Conservation (phyloP, 2,888 invertebrate genomes). For the Campopleginae sp. region DNA sequence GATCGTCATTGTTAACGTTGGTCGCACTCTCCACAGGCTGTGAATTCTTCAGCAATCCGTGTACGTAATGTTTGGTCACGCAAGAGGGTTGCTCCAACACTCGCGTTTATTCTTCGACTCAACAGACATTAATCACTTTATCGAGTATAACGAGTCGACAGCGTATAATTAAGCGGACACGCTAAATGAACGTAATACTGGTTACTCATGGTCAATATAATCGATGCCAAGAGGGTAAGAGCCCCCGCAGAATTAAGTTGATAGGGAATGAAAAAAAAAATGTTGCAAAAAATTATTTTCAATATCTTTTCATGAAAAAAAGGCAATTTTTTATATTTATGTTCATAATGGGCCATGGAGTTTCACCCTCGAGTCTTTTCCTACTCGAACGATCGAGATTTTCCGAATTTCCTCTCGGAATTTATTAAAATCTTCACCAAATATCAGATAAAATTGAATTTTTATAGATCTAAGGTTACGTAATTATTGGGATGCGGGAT, state of each 20-base stretch:
- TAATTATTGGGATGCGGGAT: background rate
- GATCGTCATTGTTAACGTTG: conserved; percentile 7
- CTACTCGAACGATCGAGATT: too few relatives aligned
- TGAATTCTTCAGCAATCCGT: background rate
- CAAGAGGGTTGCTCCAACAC: conserved; percentile 16
- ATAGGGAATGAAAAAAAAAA: background rate
- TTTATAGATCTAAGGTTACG: background rate
- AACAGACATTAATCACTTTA: conserved; percentile 12
- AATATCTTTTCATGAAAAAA: background rate
- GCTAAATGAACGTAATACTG: conserved; percentile 22
- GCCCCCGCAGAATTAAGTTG: background rate
- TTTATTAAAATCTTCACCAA: background rate
- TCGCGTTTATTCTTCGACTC: background rate
- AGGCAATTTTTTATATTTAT: background rate
- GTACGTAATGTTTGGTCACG: conserved; percentile 16
- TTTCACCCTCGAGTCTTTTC: background rate
- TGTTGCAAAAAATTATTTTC: background rate
- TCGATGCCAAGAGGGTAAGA: background rate
- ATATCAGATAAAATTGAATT: background rate
- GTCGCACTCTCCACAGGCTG: background rate
- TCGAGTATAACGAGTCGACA: background rate
- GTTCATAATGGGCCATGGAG: background rate
- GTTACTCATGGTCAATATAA: conserved; percentile 2
- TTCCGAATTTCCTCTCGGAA: background rate
- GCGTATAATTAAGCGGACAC: conserved; percentile 13